A percentile compares a stretch with the other conserved stretches of the same genome.
phyloP scores from a whole-genome alignment of 2,113 vertebrate species.

The Oenanthe oenanthe region DNA sequence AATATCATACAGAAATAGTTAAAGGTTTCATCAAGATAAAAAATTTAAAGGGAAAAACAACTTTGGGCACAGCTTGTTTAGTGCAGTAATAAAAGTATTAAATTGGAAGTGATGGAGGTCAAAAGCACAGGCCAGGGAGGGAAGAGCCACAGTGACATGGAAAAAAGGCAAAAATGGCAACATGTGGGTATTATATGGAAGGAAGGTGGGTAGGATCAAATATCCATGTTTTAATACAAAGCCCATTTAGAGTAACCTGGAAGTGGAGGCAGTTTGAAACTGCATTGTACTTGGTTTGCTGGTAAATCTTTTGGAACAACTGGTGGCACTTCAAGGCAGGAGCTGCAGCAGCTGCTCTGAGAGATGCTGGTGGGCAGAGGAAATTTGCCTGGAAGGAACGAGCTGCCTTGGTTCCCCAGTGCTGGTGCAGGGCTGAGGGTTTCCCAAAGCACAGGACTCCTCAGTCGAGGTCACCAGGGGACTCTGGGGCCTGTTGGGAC shows the following conservation, averaged over 20 bases:
- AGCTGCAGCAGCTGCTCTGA: neutral
- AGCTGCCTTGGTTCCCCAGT: neutral
- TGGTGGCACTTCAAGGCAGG: neutral
- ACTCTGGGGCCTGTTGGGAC: neutral
- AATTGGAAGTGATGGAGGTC: neutral
- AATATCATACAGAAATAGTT: neutral
- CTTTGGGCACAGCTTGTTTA: neutral
- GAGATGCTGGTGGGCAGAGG: neutral
- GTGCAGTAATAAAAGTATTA: neutral
- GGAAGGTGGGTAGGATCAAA: neutral
- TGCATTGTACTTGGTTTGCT: neutral
- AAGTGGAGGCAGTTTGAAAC: neutral
- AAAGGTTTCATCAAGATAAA: neutral
- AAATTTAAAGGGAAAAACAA: neutral
- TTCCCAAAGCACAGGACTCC: neutral
- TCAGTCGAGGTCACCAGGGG: rapidly evolving
- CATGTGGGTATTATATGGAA: neutral
- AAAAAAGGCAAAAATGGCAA: neutral
- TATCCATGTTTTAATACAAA: neutral
- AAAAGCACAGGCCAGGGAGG: neutral
- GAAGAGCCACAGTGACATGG: neutral
- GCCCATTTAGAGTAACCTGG: neutral
- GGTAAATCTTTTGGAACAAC: neutral
- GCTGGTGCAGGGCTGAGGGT: neutral
- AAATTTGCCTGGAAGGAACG: neutral